phyloP scores from a whole-genome alignment of 2,113 vertebrate species.

The Erythrolamprus reginae region DNA sequence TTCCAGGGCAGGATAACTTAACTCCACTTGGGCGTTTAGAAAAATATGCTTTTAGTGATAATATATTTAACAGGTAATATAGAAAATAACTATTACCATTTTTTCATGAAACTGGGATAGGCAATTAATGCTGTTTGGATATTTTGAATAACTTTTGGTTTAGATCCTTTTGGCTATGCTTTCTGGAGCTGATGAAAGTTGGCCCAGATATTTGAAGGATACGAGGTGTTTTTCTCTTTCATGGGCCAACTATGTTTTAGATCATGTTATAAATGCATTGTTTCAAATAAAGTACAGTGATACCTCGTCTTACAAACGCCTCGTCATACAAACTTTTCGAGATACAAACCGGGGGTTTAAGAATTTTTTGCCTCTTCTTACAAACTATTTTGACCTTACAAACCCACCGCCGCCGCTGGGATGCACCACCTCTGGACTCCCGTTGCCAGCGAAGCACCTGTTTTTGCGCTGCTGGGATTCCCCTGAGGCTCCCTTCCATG shows the following conservation, averaged over 20 bases:
- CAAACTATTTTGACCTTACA: no score
- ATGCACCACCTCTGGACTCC: no score
- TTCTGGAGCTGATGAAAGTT: not conserved
- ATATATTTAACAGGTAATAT: constrained; percentile 84
- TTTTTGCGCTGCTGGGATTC: no score
- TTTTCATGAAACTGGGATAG: not conserved
- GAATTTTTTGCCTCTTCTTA: no score
- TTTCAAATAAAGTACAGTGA: not conserved
- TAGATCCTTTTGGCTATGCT: not conserved
- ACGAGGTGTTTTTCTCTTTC: not conserved
- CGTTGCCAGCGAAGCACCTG: no score
- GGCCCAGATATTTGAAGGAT: not conserved
- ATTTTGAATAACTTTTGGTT: not conserved
- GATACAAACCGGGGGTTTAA: no score
- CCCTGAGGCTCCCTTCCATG: no score
- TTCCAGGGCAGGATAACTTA: constrained; percentile 82
- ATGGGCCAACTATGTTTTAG: not conserved
- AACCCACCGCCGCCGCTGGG: no score
- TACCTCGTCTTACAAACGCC: no score
- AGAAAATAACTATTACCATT: not conserved
- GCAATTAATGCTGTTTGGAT: not conserved
- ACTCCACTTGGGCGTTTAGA: constrained; percentile 80
- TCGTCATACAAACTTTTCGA: no score
- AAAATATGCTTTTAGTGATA: constrained; percentile 88
- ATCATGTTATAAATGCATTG: not conserved